Percentiles rank a stretch among this genome's conserved stretches.
These are phyloP conservation scores for Xiphophorus maculatus DNA, from an alignment of 2,113 vertebrate genomes.

Conservation along the genomic window DNA sequence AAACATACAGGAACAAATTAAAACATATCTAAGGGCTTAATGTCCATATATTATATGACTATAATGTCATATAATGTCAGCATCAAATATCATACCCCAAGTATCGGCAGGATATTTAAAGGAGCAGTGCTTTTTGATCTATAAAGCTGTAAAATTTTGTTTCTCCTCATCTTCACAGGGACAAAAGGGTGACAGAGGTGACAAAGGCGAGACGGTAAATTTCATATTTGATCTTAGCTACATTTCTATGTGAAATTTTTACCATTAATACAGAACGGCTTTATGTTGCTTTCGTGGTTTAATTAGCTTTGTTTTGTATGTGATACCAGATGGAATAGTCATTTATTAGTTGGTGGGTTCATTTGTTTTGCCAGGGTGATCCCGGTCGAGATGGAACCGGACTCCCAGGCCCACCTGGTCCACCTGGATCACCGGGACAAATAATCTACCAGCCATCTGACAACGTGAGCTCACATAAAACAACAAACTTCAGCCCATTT, in stretches of 20 bases:
- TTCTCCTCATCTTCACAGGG: slow-evolving; percentile 79
- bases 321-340: no score
- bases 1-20: no score
- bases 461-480: slow-evolving; percentile 57
- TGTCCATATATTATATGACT: no score
- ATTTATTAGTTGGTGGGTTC: no score
- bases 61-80: no score
- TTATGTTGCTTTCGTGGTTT: no score
- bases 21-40: no score
- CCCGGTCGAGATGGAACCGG: slow-evolving; percentile 87
- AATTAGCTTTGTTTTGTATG: no score
- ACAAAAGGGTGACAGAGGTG: slow-evolving; percentile 85
- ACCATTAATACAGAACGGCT: no score
- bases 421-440: slow-evolving; percentile 88
- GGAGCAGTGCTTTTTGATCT: neutral
- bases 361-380: slow-evolving; percentile 83
- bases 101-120: neutral
- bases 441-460: slow-evolving; percentile 74
- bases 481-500: neutral
- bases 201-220: slow-evolving; percentile 86
- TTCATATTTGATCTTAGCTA: neutral
- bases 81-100: neutral
- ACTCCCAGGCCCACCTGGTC: slow-evolving; percentile 85
- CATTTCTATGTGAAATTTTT: neutral
- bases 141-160: neutral